Conservation (phyloP, 2,113 vertebrate species). For the Cyprinodon variegatus region DNA sequence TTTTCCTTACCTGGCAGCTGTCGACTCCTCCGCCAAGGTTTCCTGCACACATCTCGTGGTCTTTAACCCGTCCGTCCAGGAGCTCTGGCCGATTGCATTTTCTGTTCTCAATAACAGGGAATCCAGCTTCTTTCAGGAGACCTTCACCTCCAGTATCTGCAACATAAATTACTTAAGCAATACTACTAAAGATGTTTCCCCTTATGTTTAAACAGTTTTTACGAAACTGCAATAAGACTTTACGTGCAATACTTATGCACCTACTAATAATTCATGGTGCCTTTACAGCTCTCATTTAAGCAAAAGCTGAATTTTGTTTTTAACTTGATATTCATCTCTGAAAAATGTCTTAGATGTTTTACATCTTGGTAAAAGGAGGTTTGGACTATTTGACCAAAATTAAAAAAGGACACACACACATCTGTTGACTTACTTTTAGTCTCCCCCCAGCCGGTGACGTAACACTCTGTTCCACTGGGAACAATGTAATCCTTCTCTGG, state of each 20-base stretch:
- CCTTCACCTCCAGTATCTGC: constrained; percentile 60
- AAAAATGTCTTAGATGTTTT: neutral
- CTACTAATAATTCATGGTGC: neutral
- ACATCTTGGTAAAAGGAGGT: neutral
- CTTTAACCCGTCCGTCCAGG: constrained; percentile 81
- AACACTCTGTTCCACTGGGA: constrained; percentile 85
- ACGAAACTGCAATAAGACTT: too few relatives aligned
- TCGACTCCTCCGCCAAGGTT: constrained; percentile 87
- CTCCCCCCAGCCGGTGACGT: constrained; percentile 95
- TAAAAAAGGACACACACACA: accelerated
- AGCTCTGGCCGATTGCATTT: constrained; percentile 88
- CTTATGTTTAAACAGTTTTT: neutral
- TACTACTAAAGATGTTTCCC: neutral
- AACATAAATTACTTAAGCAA: constrained; percentile 4
- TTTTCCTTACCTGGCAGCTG: constrained; percentile 89
- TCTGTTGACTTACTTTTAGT: constrained; percentile 82
- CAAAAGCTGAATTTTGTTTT: neutral
- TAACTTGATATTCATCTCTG: neutral
- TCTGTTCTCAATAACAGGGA: constrained; percentile 95
- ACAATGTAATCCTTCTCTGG: constrained; percentile 84
- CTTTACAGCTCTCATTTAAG: neutral
- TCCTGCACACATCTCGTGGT: constrained; percentile 89
- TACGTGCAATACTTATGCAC: neutral
- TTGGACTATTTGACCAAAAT: neutral
- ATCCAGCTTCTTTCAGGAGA: constrained; percentile 88